Percentiles rank a stretch among this genome's conserved stretches.
Evolutionary conservation across 2,113 vertebrate genomes (phyloP).

Genomic region (Petrocephalus microphthalmus): DNA sequence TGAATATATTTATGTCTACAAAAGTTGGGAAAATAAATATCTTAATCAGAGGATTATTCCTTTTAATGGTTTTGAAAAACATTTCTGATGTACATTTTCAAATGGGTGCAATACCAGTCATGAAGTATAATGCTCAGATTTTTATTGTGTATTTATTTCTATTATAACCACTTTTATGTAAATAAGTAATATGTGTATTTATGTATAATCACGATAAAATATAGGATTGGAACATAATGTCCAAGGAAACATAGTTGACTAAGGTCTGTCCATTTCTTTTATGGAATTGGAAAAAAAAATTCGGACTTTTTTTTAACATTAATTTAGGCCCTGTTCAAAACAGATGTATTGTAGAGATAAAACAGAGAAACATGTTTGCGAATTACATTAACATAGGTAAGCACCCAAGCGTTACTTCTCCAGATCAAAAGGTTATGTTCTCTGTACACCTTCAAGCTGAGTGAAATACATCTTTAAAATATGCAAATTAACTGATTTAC

Average conservation of each 20-base stretch:
- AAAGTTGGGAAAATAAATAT: conserved; percentile 98
- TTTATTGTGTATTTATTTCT: conserved; percentile 99
- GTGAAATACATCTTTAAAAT: neutral
- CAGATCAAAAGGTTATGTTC: neutral
- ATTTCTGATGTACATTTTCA: conserved; percentile 98
- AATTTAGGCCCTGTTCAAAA: neutral
- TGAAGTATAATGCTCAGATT: conserved; percentile 99
- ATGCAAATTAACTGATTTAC: neutral
- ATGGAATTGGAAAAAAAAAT: conserved; percentile 49
- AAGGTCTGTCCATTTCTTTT: conserved; percentile 71
- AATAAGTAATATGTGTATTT: conserved; percentile 99
- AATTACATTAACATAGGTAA: neutral
- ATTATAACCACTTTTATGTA: conserved; percentile 99
- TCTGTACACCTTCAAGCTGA: neutral
- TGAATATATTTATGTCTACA: conserved; percentile 97
- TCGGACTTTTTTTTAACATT: neutral
- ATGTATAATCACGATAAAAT: conserved; percentile 89
- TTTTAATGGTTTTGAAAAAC: conserved; percentile 94
- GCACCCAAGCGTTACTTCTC: neutral
- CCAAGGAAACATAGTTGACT: conserved; percentile 65
- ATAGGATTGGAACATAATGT: conserved; percentile 78
- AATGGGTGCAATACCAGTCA: conserved; percentile 95
- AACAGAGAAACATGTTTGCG: neutral
- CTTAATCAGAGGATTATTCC: conserved; percentile 98
- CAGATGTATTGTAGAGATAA: neutral